phyloP scores from a whole-genome alignment of 1,140 invertebrate species.

The Harpegnathos saltator region DNA sequence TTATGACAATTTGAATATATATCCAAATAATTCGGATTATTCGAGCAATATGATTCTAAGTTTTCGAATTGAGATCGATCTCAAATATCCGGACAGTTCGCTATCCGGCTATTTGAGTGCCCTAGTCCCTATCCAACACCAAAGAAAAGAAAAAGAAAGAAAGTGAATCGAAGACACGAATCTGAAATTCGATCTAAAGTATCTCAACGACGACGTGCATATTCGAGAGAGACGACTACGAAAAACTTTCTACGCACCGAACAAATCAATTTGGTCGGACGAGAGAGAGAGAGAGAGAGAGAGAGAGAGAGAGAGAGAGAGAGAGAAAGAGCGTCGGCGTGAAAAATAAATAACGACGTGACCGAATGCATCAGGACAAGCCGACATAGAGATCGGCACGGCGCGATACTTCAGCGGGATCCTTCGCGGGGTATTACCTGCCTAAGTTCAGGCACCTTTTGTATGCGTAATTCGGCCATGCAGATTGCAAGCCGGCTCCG shows the following conservation, averaged over 20 bases:
- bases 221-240: not conserved
- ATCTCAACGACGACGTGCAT: not conserved
- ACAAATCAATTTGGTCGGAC: slow-evolving; percentile 22
- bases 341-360: slow-evolving; percentile 22
- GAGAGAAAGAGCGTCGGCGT: not conserved
- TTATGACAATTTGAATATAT: too few relatives aligned
- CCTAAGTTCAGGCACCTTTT: slow-evolving; percentile 31
- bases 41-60: too few relatives aligned
- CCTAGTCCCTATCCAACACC: too few relatives aligned
- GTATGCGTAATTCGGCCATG: slow-evolving; percentile 56
- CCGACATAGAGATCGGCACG: slow-evolving; percentile 18
- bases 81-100: too few relatives aligned
- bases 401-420: slow-evolving; percentile 18
- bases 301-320: too few relatives aligned
- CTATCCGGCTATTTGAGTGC: too few relatives aligned
- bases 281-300: too few relatives aligned
- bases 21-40: too few relatives aligned
- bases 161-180: not conserved
- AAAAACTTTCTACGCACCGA: not conserved
- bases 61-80: too few relatives aligned
- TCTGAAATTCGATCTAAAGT: slow-evolving; percentile 31
- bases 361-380: slow-evolving; percentile 1
- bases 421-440: slow-evolving; percentile 39
- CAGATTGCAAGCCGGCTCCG: slow-evolving; percentile 45
- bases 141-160: not conserved